A percentile compares a stretch with the other conserved stretches of the same genome.
These are phyloP conservation scores for Tetramorium parvispinum DNA, from an alignment of 1,140 invertebrate species.

Conservation along the genomic window DNA sequence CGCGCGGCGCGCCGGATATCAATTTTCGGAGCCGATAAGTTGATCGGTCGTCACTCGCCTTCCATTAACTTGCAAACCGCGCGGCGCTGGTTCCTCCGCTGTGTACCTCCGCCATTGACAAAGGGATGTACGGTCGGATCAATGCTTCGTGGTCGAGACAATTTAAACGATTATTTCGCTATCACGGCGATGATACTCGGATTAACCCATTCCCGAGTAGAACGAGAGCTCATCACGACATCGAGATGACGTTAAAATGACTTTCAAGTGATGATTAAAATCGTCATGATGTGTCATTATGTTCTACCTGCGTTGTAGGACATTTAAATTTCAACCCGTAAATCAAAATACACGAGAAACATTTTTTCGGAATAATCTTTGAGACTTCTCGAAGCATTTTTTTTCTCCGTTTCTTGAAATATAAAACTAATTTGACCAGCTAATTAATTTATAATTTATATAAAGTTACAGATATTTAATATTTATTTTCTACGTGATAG, in stretches of 20 bases:
- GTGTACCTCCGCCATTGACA: background rate
- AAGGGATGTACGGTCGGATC: background rate
- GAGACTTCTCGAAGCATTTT: background rate
- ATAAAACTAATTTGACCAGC: background rate
- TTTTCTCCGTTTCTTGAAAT: background rate
- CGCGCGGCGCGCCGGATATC: constrained; percentile 65
- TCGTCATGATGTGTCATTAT: too few species aligned
- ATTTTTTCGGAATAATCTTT: background rate
- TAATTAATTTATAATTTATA: background rate
- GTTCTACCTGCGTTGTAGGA: background rate
- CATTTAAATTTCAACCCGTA: background rate
- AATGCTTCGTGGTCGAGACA: background rate
- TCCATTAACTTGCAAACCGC: constrained; percentile 43
- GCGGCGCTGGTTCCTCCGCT: background rate
- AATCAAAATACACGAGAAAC: background rate
- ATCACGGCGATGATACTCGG: background rate
- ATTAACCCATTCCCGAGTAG: background rate
- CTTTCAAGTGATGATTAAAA: too few species aligned
- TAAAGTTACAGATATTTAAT: background rate
- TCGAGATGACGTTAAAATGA: too few species aligned
- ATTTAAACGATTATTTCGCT: constrained; percentile 22
- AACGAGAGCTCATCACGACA: too few species aligned
- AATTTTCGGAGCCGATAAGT: constrained; percentile 74
- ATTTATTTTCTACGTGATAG: background rate
- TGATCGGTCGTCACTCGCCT: constrained; percentile 66